These are phyloP conservation scores for Lacanobia oleracea DNA, from an alignment of 2,888 invertebrate species.

Conservation along the genomic window DNA sequence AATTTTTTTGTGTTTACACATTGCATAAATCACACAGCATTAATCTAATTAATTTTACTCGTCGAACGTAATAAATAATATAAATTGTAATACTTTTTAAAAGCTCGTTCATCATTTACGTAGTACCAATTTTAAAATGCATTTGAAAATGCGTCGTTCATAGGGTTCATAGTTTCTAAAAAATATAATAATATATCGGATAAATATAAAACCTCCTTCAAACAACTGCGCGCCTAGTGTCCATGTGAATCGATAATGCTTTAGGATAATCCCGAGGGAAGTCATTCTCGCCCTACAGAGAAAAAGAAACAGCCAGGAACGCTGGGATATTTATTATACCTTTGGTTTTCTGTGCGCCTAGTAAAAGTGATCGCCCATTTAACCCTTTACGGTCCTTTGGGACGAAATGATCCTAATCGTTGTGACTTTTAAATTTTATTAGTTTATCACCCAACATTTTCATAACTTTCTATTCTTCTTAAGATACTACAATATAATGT, in stretches of 20 bases:
- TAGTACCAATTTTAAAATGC: neutral
- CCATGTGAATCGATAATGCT: constrained; percentile 80
- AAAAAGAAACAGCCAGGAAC: constrained; percentile 35
- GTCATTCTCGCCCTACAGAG: constrained; percentile 43
- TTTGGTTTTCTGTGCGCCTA: constrained; percentile 70
- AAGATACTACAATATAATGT: neutral
- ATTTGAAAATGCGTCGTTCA: constrained; percentile 9
- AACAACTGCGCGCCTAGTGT: constrained; percentile 76
- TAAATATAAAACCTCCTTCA: constrained; percentile 64
- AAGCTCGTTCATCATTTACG: neutral
- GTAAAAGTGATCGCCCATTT: constrained; percentile 72
- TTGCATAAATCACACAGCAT: too few species aligned
- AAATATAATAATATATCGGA: neutral
- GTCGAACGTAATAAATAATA: too few species aligned
- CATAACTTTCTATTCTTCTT: neutral
- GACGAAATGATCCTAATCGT: neutral
- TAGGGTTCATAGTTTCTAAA: neutral
- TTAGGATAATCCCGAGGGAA: constrained; percentile 70
- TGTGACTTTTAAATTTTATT: constrained; percentile 1
- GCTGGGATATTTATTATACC: constrained; percentile 53
- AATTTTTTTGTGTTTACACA: too few species aligned
- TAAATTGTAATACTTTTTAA: neutral
- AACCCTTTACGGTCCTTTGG: constrained; percentile 69
- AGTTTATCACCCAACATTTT: neutral
- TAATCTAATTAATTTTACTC: too few species aligned